Evolutionary conservation across 2,113 vertebrate genomes (phyloP), one percentile per base, ranked within the genome.

Genomic region (Anas platyrhynchos): DNA sequence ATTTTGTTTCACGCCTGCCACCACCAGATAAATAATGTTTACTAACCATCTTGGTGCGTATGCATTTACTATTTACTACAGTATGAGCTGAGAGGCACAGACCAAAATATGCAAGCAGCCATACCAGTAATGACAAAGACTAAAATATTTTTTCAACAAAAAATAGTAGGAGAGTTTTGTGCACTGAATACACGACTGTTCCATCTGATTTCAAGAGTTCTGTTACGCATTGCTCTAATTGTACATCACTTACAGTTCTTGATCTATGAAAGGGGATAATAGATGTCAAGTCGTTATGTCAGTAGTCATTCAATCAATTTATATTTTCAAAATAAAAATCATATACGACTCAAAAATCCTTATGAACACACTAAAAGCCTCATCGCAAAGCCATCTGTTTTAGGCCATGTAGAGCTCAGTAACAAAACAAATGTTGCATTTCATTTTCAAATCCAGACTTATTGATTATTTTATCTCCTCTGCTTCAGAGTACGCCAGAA

Each of bases 391-490:
- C 58, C 69, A 94, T 97, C 89, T 97, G 74, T 46, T 96, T 83
- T 55, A 83, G 80, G 36, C 50, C 66, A 36, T 29, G 86, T 27
- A 74, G 62, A 89, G 66, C 83, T 94, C 69, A 84, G 77, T 73
- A 61, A 83, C 54, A 94, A 95, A 88, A 97, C 61, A 97, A 98
- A 97, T 58, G 91, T 83, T 97, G 86, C 92, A 96, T 94, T 97
- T 97, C 83, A 93, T 97, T 97, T 97, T 96, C 93, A 96, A 94
- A 94, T 91, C 72, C 41, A 4, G 91, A 48, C 29, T 93, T 97
- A 98, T 91, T 97, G 97, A 98, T 98, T 97, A 97, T 90, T 98
- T 97, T 97, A 96, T 96, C 91, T 96, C 83, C 86, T 84, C 81
- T 81, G 90, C 83, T 93, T 34, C 92, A 96, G 62, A 80, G 68